phyloP scores from a whole-genome alignment of 2,888 invertebrate species.

The Nomada hirtipes region DNA sequence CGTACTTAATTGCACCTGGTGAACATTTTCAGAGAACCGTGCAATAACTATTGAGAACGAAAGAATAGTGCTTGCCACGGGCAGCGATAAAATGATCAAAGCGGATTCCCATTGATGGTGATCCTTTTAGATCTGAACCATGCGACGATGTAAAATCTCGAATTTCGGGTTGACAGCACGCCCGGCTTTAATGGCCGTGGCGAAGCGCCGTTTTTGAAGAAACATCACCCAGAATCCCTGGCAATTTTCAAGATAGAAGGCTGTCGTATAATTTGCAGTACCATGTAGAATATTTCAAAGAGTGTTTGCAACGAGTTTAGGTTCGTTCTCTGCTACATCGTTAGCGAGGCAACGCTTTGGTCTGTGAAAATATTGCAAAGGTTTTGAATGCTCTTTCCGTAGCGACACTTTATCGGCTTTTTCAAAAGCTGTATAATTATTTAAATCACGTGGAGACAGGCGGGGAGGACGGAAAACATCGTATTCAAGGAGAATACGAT shows the following conservation, averaged over 20 bases:
- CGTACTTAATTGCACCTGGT: slow-evolving; percentile 19
- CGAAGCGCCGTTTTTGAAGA: neutral
- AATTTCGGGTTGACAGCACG: neutral
- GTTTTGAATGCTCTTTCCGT: neutral
- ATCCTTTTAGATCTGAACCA: neutral
- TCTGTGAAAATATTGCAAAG: neutral
- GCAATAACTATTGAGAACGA: neutral
- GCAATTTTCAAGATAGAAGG: neutral
- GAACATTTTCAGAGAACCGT: slow-evolving; percentile 9
- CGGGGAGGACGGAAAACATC: neutral
- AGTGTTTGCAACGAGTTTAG: neutral
- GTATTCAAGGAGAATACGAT: slow-evolving; percentile 21
- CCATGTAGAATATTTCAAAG: neutral
- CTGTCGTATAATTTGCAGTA: neutral
- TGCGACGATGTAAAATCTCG: neutral
- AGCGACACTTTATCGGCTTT: neutral
- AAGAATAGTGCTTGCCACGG: neutral
- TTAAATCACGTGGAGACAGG: neutral
- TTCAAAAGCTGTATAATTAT: neutral
- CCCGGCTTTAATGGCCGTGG: neutral
- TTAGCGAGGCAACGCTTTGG: neutral
- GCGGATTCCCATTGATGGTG: slow-evolving; percentile 1
- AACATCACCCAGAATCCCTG: neutral
- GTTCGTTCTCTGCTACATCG: neutral
- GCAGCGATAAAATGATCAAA: slow-evolving; percentile 8